Evolutionary conservation across 2,113 vertebrate genomes (phyloP).

Genomic region (Diadophis punctatus): DNA sequence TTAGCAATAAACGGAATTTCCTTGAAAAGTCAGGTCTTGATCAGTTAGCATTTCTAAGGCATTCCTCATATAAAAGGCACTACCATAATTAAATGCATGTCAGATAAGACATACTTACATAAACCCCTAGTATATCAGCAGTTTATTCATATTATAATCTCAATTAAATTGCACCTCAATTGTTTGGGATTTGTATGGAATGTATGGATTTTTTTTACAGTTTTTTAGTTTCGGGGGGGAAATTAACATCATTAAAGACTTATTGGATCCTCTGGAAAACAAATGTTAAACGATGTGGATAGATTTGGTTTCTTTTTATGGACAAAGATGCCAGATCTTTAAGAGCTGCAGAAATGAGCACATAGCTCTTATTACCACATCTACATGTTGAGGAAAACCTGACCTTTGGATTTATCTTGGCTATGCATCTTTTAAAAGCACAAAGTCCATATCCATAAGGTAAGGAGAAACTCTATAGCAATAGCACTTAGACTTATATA

Average conservation of each 20-base stretch:
- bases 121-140: constrained; percentile 36
- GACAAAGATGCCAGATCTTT: neutral
- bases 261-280: neutral
- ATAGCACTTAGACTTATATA: too few relatives aligned
- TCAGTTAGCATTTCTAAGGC: constrained; percentile 28
- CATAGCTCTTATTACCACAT: neutral
- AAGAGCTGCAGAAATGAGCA: neutral
- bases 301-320: neutral
- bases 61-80: constrained; percentile 32
- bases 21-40: constrained; percentile 23
- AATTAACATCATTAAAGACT: neutral
- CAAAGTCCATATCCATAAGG: neutral
- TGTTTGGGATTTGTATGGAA: neutral
- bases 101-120: constrained; percentile 29
- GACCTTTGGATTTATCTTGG: neutral
- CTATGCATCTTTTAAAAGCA: neutral
- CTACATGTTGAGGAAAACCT: neutral
- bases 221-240: neutral
- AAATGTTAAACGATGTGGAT: neutral
- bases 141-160: constrained; percentile 29
- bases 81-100: constrained; percentile 53
- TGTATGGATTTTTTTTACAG: too few relatives aligned
- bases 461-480: neutral
- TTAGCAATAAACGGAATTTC: neutral
- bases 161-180: constrained; percentile 31